Evolutionary conservation across 2,113 vertebrate species (phyloP).

Genomic region (Misgurnus anguillicaudatus): DNA sequence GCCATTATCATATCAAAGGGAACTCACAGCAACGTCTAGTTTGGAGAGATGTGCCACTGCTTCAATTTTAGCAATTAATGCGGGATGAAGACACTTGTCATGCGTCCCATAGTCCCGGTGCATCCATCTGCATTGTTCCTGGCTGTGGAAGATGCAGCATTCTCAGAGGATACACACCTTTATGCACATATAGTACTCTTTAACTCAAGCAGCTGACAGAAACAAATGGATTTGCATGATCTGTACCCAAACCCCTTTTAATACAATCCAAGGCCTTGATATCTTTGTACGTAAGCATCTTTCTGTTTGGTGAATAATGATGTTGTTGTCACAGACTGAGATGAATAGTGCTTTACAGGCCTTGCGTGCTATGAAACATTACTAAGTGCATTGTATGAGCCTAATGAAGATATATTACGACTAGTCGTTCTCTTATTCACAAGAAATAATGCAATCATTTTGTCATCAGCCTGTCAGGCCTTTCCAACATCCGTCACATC

Average conservation of each 20-base stretch:
- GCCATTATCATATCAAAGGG: slow-evolving; percentile 99
- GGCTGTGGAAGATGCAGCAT: slow-evolving; percentile 76
- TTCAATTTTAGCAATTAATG: slow-evolving; percentile 99
- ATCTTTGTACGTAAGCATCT: slow-evolving; percentile 46
- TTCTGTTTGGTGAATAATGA: slow-evolving; percentile 34
- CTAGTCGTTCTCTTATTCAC: background rate
- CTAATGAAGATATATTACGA: slow-evolving; percentile 48
- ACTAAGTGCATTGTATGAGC: slow-evolving; percentile 18
- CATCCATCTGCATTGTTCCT: slow-evolving; percentile 88
- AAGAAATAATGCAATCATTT: slow-evolving; percentile 13
- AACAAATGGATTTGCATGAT: slow-evolving; percentile 71
- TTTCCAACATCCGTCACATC: slow-evolving; percentile 16
- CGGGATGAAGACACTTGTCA: slow-evolving; percentile 98
- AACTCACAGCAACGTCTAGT: slow-evolving; percentile 93
- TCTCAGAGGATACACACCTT: slow-evolving; percentile 43
- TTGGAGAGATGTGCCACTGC: slow-evolving; percentile 98
- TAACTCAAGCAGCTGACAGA: slow-evolving; percentile 56
- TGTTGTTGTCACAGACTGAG: background rate
- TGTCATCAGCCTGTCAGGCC: slow-evolving; percentile 20
- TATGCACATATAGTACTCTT: slow-evolving; percentile 51
- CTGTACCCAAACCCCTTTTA: slow-evolving; percentile 47
- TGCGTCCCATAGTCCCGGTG: slow-evolving; percentile 87
- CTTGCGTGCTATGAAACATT: background rate
- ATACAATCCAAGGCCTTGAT: slow-evolving; percentile 61
- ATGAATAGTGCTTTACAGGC: slow-evolving; percentile 9